Evolutionary conservation across 2,888 invertebrate species (phyloP), one percentile per base, ranked within the genome.

Genomic region (Ophion ventricosus): DNA sequence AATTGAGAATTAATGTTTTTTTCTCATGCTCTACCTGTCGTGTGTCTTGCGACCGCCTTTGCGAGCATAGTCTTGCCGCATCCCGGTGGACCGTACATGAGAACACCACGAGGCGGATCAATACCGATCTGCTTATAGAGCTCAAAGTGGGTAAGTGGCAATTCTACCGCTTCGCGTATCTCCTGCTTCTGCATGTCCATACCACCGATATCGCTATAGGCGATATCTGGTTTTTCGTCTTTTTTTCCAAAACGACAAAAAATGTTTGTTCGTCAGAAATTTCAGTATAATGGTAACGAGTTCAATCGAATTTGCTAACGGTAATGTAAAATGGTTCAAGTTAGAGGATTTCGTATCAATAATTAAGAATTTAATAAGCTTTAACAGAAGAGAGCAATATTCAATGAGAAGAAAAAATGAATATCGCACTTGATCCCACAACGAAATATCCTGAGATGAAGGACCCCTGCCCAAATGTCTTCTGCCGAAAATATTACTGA

Each of bases 111-210:
- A 0, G 99, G 99, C 0, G 99, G 99, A 93, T 99, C 99, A 91
- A 99, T 99, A 94, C 99, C 99, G 91, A 98, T 98, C 95, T 99
- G 99, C 93, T 99, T 97, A 94, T 99, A 99, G 61, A 99, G 94
- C 93, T 99, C 99, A 91, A 99, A 99, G 93, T 99, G 99, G 23
- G 99, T 99, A 23, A 99, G 94, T 0, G 99, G 99, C 84, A 99
- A 94, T 93, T 99, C 99, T 0, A 99, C 99, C 5, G 99, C 99
- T 94, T 99, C 99, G 77, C 99, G 95, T 89, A 99, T 99, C 94
- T 99, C 99, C 92, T 99, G 99, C 91, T 99, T 99, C 93, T 99
- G 99, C 95, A 99, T 98, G 93, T 99, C 99, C 97, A 99, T 98
- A 54, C 99, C 99, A 93, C 99, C 99, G 91, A 99, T 99, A 92